A percentile compares a stretch with the other conserved stretches of the same genome.
Evolutionary conservation across 2,113 vertebrate genomes (phyloP).

Genomic region (Meles meles): DNA sequence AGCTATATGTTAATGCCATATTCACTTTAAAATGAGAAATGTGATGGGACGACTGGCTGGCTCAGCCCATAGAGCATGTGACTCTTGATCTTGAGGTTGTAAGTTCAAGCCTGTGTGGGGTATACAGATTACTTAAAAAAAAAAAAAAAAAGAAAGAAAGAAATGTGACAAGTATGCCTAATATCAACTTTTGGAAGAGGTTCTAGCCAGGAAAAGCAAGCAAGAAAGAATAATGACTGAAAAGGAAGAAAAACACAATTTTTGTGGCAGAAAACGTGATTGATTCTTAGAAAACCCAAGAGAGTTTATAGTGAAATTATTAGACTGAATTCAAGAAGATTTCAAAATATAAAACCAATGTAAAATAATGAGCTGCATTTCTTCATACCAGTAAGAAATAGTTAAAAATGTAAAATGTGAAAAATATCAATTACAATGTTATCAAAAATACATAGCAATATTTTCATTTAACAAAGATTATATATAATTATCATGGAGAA

Average conservation of each 20-base stretch:
- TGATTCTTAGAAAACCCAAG: background rate
- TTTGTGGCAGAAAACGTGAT: background rate
- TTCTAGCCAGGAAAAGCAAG: background rate
- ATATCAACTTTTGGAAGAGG: background rate
- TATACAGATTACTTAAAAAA: background rate
- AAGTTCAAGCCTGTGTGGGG: background rate
- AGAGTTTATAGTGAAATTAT: background rate
- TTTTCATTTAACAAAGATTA: slow-evolving; percentile 14
- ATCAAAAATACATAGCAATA: background rate
- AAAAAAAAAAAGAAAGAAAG: background rate
- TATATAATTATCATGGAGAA: background rate
- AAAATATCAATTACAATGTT: background rate
- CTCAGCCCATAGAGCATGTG: background rate
- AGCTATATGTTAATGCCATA: background rate
- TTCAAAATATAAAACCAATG: background rate
- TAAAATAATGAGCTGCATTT: background rate
- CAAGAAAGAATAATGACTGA: background rate
- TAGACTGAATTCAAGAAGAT: background rate
- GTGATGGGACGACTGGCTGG: background rate
- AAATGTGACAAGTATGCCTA: background rate
- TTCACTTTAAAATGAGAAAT: background rate
- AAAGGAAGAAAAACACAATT: background rate
- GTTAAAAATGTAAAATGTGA: background rate
- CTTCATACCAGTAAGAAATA: background rate
- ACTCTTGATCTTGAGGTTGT: background rate